Conservation (phyloP, 2,888 invertebrate genomes). For the Cylindroiulus punctatus region DNA sequence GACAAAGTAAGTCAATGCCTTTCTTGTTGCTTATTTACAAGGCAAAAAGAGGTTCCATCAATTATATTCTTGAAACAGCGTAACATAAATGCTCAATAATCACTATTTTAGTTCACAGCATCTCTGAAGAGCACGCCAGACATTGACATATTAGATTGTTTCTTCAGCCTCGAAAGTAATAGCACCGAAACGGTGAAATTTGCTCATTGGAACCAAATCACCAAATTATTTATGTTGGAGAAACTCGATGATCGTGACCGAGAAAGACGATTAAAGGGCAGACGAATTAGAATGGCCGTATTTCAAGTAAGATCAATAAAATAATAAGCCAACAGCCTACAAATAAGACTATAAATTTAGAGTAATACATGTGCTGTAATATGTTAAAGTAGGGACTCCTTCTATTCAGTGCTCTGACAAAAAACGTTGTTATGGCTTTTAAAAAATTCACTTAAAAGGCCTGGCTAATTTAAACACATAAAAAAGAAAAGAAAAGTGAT, state of each 20-base stretch:
- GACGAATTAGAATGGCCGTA: slow-evolving; percentile 40
- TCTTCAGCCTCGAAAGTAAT: slow-evolving; percentile 16
- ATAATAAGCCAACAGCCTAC: too few relatives aligned
- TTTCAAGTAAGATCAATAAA: slow-evolving; percentile 48
- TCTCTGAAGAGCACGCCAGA: slow-evolving; percentile 1
- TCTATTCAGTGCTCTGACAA: too few relatives aligned
- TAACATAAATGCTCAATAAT: background rate
- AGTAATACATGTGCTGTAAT: too few relatives aligned
- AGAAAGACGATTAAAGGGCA: slow-evolving; percentile 15
- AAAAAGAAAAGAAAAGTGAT: too few relatives aligned
- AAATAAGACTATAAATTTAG: too few relatives aligned
- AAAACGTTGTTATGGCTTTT: too few relatives aligned
- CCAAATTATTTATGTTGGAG: slow-evolving; percentile 48
- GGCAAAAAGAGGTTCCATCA: background rate
- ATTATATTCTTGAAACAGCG: background rate
- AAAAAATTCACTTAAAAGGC: too few relatives aligned
- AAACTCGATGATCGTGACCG: slow-evolving; percentile 11
- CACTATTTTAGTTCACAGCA: background rate
- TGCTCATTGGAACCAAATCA: slow-evolving; percentile 54
- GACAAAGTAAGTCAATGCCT: background rate
- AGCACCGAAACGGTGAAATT: slow-evolving; percentile 53
- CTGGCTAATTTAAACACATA: too few relatives aligned
- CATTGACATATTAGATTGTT: slow-evolving; percentile 52
- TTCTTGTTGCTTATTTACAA: background rate
- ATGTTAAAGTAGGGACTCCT: too few relatives aligned